These are phyloP conservation scores for Rousettus leschenaultii DNA, from an alignment of 2,113 vertebrate species.

Conservation along the genomic window DNA sequence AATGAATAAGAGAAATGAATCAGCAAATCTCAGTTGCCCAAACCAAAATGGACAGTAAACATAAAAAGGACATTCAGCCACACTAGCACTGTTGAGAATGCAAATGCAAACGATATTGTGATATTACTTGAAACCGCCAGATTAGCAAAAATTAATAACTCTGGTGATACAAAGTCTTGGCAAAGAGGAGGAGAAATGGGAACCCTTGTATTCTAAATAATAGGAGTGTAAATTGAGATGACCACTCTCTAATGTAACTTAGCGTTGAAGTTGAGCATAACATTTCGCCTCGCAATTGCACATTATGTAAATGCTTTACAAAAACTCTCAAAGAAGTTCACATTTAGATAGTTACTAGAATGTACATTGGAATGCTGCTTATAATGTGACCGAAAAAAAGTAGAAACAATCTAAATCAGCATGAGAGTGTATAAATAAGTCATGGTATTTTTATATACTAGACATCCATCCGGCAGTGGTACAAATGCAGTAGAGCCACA, in stretches of 20 bases:
- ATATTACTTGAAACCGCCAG: not conserved
- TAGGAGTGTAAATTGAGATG: not conserved
- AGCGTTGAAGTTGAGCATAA: not conserved
- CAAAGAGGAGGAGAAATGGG: not conserved
- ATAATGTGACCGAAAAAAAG: not conserved
- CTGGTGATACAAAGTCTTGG: not conserved
- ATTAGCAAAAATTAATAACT: not conserved
- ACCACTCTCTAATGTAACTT: not conserved
- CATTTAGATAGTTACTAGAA: not conserved
- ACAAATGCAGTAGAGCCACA: not conserved
- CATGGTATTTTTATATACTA: not conserved
- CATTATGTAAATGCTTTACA: not conserved
- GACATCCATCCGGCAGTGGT: not conserved
- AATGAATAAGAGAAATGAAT: not conserved
- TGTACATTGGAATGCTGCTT: not conserved
- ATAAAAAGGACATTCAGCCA: not conserved
- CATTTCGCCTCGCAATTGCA: not conserved
- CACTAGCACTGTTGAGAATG: not conserved
- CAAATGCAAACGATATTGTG: not conserved
- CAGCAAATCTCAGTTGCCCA: not conserved
- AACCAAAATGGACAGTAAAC: not conserved
- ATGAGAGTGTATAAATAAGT: not conserved
- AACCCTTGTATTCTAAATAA: not conserved
- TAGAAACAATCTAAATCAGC: not conserved
- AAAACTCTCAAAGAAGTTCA: not conserved